These are phyloP conservation scores for Eutolmus rufibarbis DNA, from an alignment of 2,888 invertebrate species.

Conservation along the genomic window DNA sequence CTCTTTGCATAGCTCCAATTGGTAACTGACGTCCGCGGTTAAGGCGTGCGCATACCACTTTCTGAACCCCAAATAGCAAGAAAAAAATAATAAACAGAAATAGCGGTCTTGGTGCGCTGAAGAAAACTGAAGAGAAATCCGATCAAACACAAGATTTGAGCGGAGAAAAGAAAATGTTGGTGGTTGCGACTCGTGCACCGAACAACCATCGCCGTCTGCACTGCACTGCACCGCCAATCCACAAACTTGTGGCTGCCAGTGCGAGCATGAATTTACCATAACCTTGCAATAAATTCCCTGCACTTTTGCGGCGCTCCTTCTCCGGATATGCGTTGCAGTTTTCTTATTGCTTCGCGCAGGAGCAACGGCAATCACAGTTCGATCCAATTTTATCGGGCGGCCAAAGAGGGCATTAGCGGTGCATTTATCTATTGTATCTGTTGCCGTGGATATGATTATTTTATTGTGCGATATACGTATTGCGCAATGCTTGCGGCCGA, in stretches of 20 bases:
- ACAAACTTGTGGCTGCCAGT: conserved; percentile 31
- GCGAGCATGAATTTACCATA: conserved; percentile 42
- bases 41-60: conserved; percentile 25
- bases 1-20: conserved; percentile 19
- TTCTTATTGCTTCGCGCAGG: neutral
- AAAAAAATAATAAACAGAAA: conserved; percentile 9
- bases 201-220: neutral
- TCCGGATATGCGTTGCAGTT: neutral
- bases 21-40: neutral
- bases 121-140: conserved; percentile 20
- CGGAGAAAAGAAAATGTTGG: neutral
- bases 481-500: neutral
- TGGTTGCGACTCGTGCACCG: neutral
- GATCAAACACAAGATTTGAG: conserved; percentile 1
- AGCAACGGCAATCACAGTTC: conserved; percentile 1
- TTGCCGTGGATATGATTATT: conserved; percentile 21
- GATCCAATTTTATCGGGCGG: conserved; percentile 26
- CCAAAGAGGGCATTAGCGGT: neutral
- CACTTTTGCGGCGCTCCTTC: conserved; percentile 32
- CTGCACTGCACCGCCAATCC: neutral
- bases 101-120: neutral
- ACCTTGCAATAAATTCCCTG: conserved; percentile 46
- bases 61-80: neutral
- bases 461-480: neutral
- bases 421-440: neutral